A percentile compares a stretch with the other conserved stretches of the same genome.
Conservation (phyloP, 2,888 invertebrate genomes). For the Lathronympha strigana region DNA sequence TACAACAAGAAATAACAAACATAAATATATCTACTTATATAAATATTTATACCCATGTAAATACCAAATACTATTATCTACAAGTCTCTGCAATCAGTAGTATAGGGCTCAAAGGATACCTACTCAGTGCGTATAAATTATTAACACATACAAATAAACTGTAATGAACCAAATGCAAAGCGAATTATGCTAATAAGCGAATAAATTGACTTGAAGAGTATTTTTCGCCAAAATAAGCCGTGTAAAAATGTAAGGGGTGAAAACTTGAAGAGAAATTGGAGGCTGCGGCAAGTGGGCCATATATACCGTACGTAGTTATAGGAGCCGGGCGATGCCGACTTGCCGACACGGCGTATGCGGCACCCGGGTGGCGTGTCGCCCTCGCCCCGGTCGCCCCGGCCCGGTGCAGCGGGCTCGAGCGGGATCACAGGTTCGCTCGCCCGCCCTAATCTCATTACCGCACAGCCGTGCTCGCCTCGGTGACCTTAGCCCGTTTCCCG, state of each 20-base stretch:
- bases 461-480: conserved; percentile 60
- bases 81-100: no score
- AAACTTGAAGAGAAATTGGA: conserved; percentile 28
- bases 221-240: not conserved
- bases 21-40: not conserved
- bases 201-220: not conserved
- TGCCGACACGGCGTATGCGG: conserved; percentile 46
- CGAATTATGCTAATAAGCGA: not conserved
- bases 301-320: conserved; percentile 6
- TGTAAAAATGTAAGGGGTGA: conserved; percentile 12
- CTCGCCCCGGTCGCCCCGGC: no score
- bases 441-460: conserved; percentile 68
- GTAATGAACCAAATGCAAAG: no score
- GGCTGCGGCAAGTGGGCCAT: conserved; percentile 7
- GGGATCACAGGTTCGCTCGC: conserved; percentile 46
- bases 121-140: no score
- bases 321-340: conserved; percentile 44
- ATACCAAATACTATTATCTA: no score
- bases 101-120: no score
- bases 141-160: no score
- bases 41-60: no score
- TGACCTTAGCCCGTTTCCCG: conserved; percentile 65
- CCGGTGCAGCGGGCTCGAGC: conserved; percentile 50
- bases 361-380: conserved; percentile 42
- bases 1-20: not conserved